Conservation (phyloP, 2,113 vertebrate genomes). For the Seriola aureovittata region DNA sequence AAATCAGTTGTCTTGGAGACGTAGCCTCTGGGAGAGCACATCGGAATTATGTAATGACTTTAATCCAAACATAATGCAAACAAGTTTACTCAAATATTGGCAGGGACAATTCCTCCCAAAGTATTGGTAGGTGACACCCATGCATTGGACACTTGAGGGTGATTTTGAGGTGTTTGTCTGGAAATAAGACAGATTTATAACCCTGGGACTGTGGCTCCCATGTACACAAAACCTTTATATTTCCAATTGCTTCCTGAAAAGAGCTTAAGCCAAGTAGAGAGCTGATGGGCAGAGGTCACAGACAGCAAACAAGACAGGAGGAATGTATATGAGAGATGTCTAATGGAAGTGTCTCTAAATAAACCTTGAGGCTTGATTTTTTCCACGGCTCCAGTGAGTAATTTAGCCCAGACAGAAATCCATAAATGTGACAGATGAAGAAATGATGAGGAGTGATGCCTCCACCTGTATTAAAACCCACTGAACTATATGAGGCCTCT, state of each 20-base stretch:
- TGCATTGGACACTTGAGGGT: not conserved
- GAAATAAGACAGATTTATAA: slow-evolving; percentile 14
- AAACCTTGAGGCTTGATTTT: slow-evolving; percentile 61
- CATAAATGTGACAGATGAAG: slow-evolving; percentile 73
- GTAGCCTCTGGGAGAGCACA: no score
- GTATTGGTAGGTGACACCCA: no score
- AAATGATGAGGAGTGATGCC: slow-evolving; percentile 68
- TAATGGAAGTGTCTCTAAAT: slow-evolving; percentile 64
- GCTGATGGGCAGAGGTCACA: slow-evolving; percentile 45
- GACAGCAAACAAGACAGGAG: slow-evolving; percentile 54
- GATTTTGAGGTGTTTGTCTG: not conserved
- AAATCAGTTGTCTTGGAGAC: no score
- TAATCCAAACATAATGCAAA: no score
- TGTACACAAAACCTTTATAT: slow-evolving; percentile 27
- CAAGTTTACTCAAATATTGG: no score
- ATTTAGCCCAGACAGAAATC: slow-evolving; percentile 69
- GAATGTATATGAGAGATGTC: slow-evolving; percentile 58
- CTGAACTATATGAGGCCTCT: slow-evolving; percentile 33
- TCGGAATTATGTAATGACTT: no score
- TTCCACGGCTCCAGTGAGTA: slow-evolving; percentile 39
- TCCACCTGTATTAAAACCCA: slow-evolving; percentile 64
- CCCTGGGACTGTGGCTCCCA: not conserved
- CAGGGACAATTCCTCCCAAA: no score
- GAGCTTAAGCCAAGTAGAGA: slow-evolving; percentile 10
- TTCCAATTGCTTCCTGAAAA: slow-evolving; percentile 32